Percentiles rank a stretch among this genome's conserved stretches.
Conservation (phyloP, 2,113 vertebrate genomes). For the Nestor notabilis region DNA sequence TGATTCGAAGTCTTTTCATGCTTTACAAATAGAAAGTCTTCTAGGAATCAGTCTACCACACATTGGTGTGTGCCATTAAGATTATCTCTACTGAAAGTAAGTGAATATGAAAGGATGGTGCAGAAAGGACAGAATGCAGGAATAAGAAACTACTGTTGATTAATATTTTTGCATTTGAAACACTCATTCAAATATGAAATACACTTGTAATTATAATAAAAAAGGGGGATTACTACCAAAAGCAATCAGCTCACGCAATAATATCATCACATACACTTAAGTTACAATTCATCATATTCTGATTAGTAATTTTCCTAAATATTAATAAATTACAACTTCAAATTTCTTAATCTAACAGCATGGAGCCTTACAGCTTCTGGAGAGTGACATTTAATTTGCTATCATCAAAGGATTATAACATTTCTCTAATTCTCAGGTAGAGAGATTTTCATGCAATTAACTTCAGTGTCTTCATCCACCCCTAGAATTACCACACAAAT, state of each 20-base stretch:
- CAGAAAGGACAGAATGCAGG: neutral
- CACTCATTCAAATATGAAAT: neutral
- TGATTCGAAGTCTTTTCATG: neutral
- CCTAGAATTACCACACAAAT: neutral
- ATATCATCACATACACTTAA: neutral
- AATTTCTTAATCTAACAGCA: neutral
- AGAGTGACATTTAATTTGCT: neutral
- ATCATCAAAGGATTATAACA: neutral
- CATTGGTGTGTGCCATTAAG: neutral
- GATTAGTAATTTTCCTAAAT: slow-evolving; percentile 4
- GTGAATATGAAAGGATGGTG: neutral
- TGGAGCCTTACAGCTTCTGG: neutral
- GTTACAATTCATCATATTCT: neutral
- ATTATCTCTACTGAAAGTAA: neutral
- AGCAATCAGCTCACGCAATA: neutral
- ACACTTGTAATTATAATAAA: neutral
- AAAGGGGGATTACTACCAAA: neutral
- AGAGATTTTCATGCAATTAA: neutral
- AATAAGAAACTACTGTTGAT: neutral
- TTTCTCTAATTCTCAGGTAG: neutral
- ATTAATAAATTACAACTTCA: neutral
- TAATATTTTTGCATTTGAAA: neutral
- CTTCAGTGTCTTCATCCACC: neutral
- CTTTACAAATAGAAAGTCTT: neutral
- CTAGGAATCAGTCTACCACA: neutral